Conservation (phyloP, 2,113 vertebrate genomes). For the Aspidoscelis tigris region DNA sequence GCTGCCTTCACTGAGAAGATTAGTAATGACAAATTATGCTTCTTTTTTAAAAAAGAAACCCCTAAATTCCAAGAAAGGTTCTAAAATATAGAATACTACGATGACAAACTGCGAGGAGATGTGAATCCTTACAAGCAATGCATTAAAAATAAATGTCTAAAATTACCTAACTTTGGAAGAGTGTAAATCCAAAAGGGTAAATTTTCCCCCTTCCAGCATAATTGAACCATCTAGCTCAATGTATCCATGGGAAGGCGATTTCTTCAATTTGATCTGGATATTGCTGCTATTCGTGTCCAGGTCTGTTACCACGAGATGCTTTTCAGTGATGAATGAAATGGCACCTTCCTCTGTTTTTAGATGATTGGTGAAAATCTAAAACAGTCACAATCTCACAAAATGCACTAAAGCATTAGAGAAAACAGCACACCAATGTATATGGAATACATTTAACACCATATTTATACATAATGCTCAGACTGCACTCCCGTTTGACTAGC, state of each 20-base stretch:
- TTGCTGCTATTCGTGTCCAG: slow-evolving; percentile 70
- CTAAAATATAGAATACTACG: not conserved
- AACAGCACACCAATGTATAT: not conserved
- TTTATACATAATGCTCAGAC: not conserved
- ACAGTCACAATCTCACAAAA: slow-evolving; percentile 11
- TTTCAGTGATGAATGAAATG: slow-evolving; percentile 68
- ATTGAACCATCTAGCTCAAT: slow-evolving; percentile 65
- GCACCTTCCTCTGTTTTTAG: slow-evolving; percentile 75
- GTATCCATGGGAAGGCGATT: slow-evolving; percentile 51
- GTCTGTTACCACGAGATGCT: slow-evolving; percentile 77
- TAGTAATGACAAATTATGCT: no score
- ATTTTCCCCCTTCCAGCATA: slow-evolving; percentile 62
- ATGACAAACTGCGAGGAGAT: not conserved
- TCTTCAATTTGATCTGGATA: slow-evolving; percentile 69
- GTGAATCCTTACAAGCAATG: not conserved
- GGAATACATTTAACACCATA: not conserved
- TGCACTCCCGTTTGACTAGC: not conserved
- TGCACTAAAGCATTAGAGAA: not conserved
- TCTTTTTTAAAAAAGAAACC: not conserved
- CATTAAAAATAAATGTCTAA: slow-evolving; percentile 6
- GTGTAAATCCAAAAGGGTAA: slow-evolving; percentile 70
- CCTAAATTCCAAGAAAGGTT: not conserved
- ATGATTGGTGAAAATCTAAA: slow-evolving; percentile 78
- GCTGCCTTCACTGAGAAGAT: not conserved
- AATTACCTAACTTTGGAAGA: slow-evolving; percentile 67